These are phyloP conservation scores for Otus scops DNA, from an alignment of 2,797 vertebrate species.

Conservation along the genomic window DNA sequence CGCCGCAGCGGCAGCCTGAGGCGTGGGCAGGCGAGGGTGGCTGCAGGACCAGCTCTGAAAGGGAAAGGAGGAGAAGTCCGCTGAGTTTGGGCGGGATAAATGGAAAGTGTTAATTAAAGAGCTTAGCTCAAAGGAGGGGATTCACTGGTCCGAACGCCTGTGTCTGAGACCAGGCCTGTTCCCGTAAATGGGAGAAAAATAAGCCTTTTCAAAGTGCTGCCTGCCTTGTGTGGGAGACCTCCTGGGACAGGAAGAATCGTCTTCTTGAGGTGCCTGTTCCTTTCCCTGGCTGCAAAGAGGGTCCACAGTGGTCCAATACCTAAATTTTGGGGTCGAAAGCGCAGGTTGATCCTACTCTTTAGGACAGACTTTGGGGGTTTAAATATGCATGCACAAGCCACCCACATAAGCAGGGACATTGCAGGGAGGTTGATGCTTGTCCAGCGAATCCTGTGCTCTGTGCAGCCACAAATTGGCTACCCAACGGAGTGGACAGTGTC, in stretches of 20 bases:
- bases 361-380: not conserved
- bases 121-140: not conserved
- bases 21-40: not conserved
- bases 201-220: not conserved
- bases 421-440: not conserved
- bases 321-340: not conserved
- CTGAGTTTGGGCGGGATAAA: not conserved
- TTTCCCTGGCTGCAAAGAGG: not conserved
- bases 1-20: no score
- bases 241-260: not conserved
- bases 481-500: not conserved
- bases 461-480: not conserved
- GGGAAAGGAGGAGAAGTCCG: not conserved
- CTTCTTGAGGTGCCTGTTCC: not conserved
- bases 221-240: not conserved
- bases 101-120: not conserved
- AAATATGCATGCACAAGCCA: not conserved
- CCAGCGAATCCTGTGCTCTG: not conserved
- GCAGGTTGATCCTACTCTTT: not conserved
- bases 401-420: not conserved
- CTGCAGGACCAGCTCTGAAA: not conserved
- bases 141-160: not conserved
- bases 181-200: not conserved
- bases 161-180: not conserved
- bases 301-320: no score